These are phyloP conservation scores for Cyprinus carpio DNA, from an alignment of 2,113 vertebrate species.

Conservation along the genomic window DNA sequence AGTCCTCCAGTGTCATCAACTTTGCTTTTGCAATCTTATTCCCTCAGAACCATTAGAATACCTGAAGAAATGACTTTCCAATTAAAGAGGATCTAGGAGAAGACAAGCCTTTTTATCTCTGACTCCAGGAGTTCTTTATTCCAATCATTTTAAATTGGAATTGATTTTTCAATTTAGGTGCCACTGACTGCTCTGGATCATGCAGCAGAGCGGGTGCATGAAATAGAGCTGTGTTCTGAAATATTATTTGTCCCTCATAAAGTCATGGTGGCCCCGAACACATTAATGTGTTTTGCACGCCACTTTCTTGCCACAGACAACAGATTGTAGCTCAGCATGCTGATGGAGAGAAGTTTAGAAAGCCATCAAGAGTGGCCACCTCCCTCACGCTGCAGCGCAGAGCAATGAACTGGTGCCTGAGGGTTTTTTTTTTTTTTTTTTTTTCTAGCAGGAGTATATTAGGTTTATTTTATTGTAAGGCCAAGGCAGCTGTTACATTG, in stretches of 20 bases:
- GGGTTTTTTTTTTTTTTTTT: constrained; percentile 43
- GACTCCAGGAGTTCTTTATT: constrained; percentile 99
- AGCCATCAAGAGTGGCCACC: constrained; percentile 72
- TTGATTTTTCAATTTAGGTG: constrained; percentile 99
- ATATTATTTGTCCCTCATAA: constrained; percentile 91
- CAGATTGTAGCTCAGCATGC: constrained; percentile 79
- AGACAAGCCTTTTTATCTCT: constrained; percentile 91
- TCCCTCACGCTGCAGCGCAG: constrained; percentile 64
- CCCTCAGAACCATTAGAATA: constrained; percentile 99
- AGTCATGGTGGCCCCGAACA: constrained; percentile 74
- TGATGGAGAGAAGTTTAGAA: constrained; percentile 77
- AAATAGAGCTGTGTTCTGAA: constrained; percentile 85
- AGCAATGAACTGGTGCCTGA: constrained; percentile 68
- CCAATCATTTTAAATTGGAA: constrained; percentile 99
- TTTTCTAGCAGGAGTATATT: constrained; percentile 29
- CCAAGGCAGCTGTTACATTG: neutral
- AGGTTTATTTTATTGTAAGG: constrained; percentile 1
- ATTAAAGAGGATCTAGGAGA: constrained; percentile 98
- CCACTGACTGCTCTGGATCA: constrained; percentile 94
- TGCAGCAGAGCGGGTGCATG: constrained; percentile 85
- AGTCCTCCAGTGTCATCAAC: constrained; percentile 97
- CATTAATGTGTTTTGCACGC: constrained; percentile 77
- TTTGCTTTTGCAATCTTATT: constrained; percentile 99
- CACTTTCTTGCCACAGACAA: constrained; percentile 75
- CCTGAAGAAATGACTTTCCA: constrained; percentile 99